Conservation (phyloP, 2,797 vertebrate species). For the Vespertilio murinus region DNA sequence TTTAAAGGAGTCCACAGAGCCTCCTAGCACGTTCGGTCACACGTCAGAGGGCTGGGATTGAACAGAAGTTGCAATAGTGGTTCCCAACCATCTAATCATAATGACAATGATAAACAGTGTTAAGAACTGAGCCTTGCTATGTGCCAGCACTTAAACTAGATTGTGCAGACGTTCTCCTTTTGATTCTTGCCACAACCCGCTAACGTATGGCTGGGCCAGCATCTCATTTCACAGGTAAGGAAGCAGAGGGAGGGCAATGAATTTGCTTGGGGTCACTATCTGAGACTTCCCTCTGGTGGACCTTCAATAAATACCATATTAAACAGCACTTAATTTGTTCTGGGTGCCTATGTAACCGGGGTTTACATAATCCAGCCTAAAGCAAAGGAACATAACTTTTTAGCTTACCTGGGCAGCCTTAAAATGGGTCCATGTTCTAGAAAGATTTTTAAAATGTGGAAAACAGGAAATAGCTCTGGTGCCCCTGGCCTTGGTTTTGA, state of each 20-base stretch:
- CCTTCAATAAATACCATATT: not conserved
- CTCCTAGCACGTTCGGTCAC: not conserved
- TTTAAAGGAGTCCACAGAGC: not conserved
- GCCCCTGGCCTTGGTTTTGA: not conserved
- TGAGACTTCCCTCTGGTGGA: not conserved
- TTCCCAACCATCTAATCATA: not conserved
- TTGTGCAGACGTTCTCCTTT: not conserved
- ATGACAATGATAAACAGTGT: not conserved
- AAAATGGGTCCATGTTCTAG: constrained; percentile 3
- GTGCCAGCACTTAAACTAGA: not conserved
- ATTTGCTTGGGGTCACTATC: not conserved
- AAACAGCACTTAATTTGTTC: not conserved
- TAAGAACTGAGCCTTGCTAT: not conserved
- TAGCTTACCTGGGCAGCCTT: constrained; percentile 14
- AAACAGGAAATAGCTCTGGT: not conserved
- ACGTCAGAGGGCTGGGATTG: not conserved
- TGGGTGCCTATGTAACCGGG: not conserved
- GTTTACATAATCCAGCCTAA: not conserved
- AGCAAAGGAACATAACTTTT: constrained; percentile 17
- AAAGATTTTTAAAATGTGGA: not conserved
- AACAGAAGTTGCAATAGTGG: not conserved
- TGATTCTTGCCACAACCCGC: not conserved
- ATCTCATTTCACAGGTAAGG: constrained; percentile 6
- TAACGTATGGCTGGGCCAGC: not conserved
- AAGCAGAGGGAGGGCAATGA: not conserved